Evolutionary conservation across 2,113 vertebrate species (phyloP), one percentile per base, ranked within the genome.

Genomic region (Cervus canadensis): DNA sequence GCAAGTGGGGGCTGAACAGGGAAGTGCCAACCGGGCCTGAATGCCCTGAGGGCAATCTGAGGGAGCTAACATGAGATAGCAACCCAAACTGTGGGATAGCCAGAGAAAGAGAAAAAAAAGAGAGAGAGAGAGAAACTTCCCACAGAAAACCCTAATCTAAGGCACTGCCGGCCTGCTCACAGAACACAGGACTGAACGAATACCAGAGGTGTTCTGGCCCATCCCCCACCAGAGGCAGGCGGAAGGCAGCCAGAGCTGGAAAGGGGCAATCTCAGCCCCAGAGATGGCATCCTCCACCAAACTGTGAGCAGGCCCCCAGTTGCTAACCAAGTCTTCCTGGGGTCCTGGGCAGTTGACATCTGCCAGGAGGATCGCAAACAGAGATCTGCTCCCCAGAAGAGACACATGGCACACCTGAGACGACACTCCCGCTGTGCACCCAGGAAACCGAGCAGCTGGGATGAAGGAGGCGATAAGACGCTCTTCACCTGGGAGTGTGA

Each of bases 361-460:
- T 67, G 33, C 62, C 16, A 67, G 62, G 62, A 67, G 62, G 7
- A 16, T n/a, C 16, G 4, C 62, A 67, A 67, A 8, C 16, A 67
- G 62, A 67, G 62, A 67, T 67, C 2, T 19, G 3, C 16, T 10
- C 33, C 8, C 33, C 15, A n/a, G 2, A n/a, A n/a, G 33, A n/a
- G 33, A 67, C 62, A 67, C 16, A n/a, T 3, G 17, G 8, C 33
- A n/a, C 16, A 67, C 7, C 62, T 67, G 62, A 67, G 33, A 10
- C 2, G 16, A 33, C 8, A 4, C 8, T 67, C 62, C 33, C 1
- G 0, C 62, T 67, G 16, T 0, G 1, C 33, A n/a, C 33, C 62
- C 62, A 67, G 33, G 33, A n/a, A 67, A n/a, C 62, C 0, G 4
- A n/a, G 62, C 0, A 1, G 8, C 16, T n/a, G 33, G 16, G 33